phyloP scores from a whole-genome alignment of 2,888 invertebrate species.

The Cheilosia pagana region DNA sequence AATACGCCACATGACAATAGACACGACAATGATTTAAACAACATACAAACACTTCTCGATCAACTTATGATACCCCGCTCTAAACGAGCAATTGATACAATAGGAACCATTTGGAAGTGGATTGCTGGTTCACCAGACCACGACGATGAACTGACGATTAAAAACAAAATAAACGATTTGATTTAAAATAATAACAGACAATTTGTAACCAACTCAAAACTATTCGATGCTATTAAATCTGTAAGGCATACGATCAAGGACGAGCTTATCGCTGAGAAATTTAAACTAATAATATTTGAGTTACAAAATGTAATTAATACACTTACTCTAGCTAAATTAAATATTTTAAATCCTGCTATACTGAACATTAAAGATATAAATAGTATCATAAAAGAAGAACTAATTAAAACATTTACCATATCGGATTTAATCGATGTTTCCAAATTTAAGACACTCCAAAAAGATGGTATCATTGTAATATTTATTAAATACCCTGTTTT shows the following conservation, averaged over 20 bases:
- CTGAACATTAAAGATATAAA: conserved; percentile 6
- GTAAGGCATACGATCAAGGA: too few relatives aligned
- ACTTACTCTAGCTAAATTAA: conserved; percentile 9
- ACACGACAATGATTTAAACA: too few relatives aligned
- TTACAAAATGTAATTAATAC: not conserved
- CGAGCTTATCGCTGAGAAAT: too few relatives aligned
- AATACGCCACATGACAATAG: too few relatives aligned
- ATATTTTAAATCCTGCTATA: conserved; percentile 3
- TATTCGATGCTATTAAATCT: too few relatives aligned
- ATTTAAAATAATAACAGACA: not conserved
- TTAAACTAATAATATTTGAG: not conserved
- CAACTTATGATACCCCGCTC: not conserved
- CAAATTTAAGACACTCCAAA: not conserved
- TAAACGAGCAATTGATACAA: too few relatives aligned
- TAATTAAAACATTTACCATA: not conserved
- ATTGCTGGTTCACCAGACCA: not conserved
- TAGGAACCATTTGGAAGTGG: not conserved
- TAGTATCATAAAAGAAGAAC: conserved; percentile 4
- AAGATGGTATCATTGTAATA: conserved; percentile 4
- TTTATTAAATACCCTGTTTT: conserved; percentile 1
- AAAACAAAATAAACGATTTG: conserved; percentile 10
- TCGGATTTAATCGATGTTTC: not conserved
- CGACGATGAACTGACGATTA: conserved; percentile 4
- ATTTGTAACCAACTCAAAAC: too few relatives aligned
- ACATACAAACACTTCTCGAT: too few relatives aligned